phyloP scores from a whole-genome alignment of 2,888 invertebrate species.

The Napeogenes sylphis region DNA sequence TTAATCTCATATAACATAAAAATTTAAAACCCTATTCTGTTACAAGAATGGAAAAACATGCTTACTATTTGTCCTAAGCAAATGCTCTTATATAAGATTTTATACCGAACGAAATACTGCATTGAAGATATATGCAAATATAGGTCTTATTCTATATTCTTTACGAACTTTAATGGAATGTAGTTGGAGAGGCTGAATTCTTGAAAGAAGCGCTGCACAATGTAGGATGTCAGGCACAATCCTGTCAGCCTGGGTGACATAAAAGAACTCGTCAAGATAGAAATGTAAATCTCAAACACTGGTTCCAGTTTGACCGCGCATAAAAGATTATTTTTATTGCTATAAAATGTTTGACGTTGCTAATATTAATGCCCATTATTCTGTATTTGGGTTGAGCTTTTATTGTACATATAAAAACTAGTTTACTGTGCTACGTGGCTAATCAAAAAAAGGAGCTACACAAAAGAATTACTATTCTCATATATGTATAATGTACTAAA shows the following conservation, averaged over 20 bases:
- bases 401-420: conserved; percentile 5
- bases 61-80: conserved; percentile 2
- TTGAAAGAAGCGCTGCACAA: conserved; percentile 22
- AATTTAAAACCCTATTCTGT: too few species aligned
- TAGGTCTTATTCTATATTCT: conserved; percentile 5
- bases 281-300: conserved; percentile 23
- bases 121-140: background rate
- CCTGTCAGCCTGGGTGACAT: conserved; percentile 29
- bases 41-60: background rate
- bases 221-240: conserved; percentile 26
- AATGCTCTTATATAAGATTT: conserved; percentile 3
- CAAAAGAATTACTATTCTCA: background rate
- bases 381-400: conserved; percentile 3
- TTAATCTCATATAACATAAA: too few species aligned
- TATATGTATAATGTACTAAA: background rate
- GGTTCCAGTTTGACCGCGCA: conserved; percentile 13
- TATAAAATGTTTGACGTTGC: conserved; percentile 8
- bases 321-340: conserved; percentile 12
- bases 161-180: conserved; percentile 13
- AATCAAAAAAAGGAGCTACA: background rate
- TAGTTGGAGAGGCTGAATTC: conserved; percentile 11
- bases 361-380: conserved; percentile 6
- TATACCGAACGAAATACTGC: background rate
- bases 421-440: conserved; percentile 5
- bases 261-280: conserved; percentile 28